A percentile compares a stretch with the other conserved stretches of the same genome.
Conservation (phyloP, 2,113 vertebrate genomes). For the Otocyon megalotis region DNA sequence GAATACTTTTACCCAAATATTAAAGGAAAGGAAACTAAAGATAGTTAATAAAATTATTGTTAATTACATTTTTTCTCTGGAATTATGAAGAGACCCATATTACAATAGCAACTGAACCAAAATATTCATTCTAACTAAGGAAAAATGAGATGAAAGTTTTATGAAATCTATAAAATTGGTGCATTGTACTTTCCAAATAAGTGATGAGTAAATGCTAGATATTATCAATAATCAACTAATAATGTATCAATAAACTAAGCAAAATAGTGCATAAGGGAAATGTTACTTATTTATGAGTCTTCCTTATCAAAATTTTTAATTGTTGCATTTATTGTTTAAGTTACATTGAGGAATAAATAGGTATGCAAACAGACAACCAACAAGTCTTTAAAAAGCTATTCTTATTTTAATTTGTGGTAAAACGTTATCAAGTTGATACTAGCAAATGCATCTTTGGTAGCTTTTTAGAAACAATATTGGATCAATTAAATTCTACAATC, state of each 20-base stretch:
- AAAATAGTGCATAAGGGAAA: conserved; percentile 29
- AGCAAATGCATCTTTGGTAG: neutral
- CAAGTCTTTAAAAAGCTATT: neutral
- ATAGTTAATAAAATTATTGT: neutral
- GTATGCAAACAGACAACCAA: neutral
- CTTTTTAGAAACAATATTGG: neutral
- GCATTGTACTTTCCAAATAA: neutral
- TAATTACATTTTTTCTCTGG: neutral
- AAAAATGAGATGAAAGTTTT: neutral
- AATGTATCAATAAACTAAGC: neutral
- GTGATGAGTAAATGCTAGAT: neutral
- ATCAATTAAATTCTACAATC: neutral
- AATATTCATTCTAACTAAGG: neutral
- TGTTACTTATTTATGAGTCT: neutral
- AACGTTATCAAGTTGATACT: neutral
- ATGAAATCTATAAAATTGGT: conserved; percentile 16
- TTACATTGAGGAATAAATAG: neutral
- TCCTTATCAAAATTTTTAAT: neutral
- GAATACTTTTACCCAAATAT: neutral
- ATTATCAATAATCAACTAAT: neutral
- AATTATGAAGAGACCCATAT: neutral
- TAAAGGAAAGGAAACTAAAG: neutral
- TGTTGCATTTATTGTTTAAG: neutral
- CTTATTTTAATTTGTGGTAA: conserved; percentile 27
- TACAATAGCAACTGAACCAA: neutral